These are phyloP conservation scores for Epinotia brunnichana DNA, from an alignment of 2,888 invertebrate species.

Conservation along the genomic window DNA sequence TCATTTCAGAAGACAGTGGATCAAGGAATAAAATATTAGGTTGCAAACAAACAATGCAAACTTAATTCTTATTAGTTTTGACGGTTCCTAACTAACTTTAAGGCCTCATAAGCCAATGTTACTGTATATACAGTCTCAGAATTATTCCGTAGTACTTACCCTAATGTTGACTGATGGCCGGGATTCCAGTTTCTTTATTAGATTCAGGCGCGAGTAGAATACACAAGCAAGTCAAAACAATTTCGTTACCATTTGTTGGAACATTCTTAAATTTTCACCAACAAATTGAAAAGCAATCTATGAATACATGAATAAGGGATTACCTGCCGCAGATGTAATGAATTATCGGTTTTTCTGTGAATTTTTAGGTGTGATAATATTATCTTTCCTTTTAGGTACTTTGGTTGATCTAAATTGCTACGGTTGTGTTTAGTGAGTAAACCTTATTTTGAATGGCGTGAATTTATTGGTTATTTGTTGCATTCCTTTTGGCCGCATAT, in stretches of 20 bases:
- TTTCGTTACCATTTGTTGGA: conserved; percentile 42
- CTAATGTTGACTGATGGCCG: conserved; percentile 46
- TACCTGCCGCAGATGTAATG: conserved; percentile 14
- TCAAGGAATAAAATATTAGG: too few relatives aligned
- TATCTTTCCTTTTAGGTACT: conserved; percentile 5
- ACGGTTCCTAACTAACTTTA: neutral
- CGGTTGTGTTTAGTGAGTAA: neutral
- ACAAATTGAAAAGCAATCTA: conserved; percentile 32
- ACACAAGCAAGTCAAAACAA: conserved; percentile 35
- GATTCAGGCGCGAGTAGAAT: conserved; percentile 36
- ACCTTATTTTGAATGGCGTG: too few relatives aligned
- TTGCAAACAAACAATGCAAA: too few relatives aligned
- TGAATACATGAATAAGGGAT: conserved; percentile 41
- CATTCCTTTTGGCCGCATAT: too few relatives aligned
- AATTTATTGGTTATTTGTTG: too few relatives aligned
- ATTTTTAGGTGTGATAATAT: conserved; percentile 5
- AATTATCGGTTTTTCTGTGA: conserved; percentile 8
- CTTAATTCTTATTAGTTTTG: neutral
- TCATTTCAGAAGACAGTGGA: too few relatives aligned
- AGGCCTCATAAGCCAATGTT: neutral
- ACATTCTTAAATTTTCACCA: conserved; percentile 35
- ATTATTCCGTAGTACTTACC: conserved; percentile 35
- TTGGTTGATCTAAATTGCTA: neutral
- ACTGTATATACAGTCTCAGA: conserved; percentile 16
- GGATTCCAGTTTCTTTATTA: conserved; percentile 43